Base-by-base conservation (phyloP, 2,797 vertebrate genomes). In the Columba guinea region DNA sequence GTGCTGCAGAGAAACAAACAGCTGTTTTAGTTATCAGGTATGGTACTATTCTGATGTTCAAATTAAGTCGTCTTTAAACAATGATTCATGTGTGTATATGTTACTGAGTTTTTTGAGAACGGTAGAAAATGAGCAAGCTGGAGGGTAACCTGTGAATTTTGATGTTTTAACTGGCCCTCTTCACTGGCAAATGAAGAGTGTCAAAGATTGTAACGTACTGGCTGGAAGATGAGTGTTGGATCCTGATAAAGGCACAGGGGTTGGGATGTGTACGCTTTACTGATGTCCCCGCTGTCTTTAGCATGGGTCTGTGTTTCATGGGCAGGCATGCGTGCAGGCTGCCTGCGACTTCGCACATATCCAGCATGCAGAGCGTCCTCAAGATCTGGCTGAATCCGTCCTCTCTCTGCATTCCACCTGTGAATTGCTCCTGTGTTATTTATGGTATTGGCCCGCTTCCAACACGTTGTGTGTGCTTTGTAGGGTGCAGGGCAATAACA, bases 351-450 rank as follows among this genome's bases (percentile, higher is more conserved):
- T 75, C 62, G 53, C 81, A 92, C 37, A 52, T 69, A 65, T 6
- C 63, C 58, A 63, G 1, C 28, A 37, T 37, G n/a, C 86, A 80
- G 28, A 30, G 30, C 26, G 53, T 92, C 88, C 71, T 93, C 49
- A n/a, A 68, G 63, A 74, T 60, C 71, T 76, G 86, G 74, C 75
- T 87, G 73, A 82, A 87, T 89, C 90, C 78, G 58, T 96, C 88
- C 56, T 92, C 79, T 95, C 81, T 51, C 74, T 89, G 48, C 75
- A 74, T 90, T 94, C 88, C 88, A 95, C 95, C 88, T 94, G 88
- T 84, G 86, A 89, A 74, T 77, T 2, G 10, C 78, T 93, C 53
- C 75, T 30, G 5, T 79, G 51, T 89, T 92, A 89, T 94, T 94
- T 93, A 87, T 77, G 84, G 64, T 22, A 7, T 19, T 94, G 90